Conservation (phyloP, 2,113 vertebrate species). For the Phrynosoma platyrhinos region DNA sequence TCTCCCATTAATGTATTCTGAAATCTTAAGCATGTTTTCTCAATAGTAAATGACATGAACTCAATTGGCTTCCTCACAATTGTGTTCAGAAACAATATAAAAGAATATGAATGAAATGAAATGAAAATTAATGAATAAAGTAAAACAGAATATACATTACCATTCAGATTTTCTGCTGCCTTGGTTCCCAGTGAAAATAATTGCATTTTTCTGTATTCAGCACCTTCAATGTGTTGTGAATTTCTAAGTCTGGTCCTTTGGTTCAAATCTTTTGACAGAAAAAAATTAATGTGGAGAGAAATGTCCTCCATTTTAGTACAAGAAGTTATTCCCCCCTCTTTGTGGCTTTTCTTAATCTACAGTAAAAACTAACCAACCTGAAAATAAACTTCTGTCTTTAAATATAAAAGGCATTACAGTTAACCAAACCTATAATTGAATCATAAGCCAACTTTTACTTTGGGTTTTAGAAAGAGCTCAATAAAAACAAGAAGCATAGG, state of each 20-base stretch:
- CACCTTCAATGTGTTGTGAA: background rate
- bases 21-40: no score
- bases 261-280: background rate
- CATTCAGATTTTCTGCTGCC: no score
- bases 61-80: no score
- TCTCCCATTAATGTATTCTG: no score
- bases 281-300: conserved; percentile 10
- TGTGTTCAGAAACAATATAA: no score
- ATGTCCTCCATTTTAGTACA: background rate
- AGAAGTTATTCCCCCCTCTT: background rate
- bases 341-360: conserved; percentile 27
- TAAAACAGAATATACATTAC: no score
- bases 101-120: no score
- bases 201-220: background rate
- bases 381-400: conserved; percentile 39
- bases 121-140: no score
- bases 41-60: no score
- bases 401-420: conserved; percentile 19
- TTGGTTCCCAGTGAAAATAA: no score
- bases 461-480: conserved; percentile 25
- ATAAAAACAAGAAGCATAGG: conserved; percentile 15
- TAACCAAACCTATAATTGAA: conserved; percentile 37
- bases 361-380: conserved; percentile 33
- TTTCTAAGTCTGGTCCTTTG: background rate
- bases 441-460: conserved; percentile 31